Evolutionary conservation across 2,113 vertebrate genomes (phyloP), one percentile per base, ranked within the genome.

Genomic region (Lipotes vexillifer): DNA sequence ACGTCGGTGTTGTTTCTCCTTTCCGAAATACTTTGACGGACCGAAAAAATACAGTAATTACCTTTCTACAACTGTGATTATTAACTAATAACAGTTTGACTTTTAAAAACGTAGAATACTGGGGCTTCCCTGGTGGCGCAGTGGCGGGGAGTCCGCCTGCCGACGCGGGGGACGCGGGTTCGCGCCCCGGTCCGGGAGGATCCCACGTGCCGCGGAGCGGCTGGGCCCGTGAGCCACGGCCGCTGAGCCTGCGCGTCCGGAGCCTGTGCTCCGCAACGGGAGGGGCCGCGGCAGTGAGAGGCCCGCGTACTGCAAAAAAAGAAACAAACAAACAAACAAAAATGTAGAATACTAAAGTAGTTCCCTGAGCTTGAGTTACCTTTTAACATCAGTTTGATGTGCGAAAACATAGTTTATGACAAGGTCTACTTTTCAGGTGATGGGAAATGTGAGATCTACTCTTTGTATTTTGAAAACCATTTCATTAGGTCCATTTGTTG

Each of bases 401-500:
- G 81, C 69, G 74, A 85, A 97, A 95, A 63, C 52, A 72, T 88
- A 93, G 82, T 96, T 80, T 57, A 71, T 17, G 31, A 17, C 6
- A 65, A 17, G 88, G 20, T 81, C 85, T 93, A 36, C 59, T 96
- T 52, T 61, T 88, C 57, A 95, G 93, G 15, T 61, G 92, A 88
- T 96, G 59, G 93, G 97, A 98, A 97, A 52, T 72, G 77, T 21
- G 78, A 97, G 83, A 6, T 44, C 44, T 72, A 46, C 71, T 59
- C 29, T 94, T 87, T 97, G 90, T 97, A 7, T 96, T 88, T 97
- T 96, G 88, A 93, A 94, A 97, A 96, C 68, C 38, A 33, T 86
- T 98, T 96, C 96, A 77, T 97, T 95, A 97, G 87, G 75, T 94
- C 49, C 93, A 52, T 80, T 87, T 72, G 88, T 95, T 91, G 33